Conservation (phyloP, 2,113 vertebrate genomes). For the Brevimyrus niger region DNA sequence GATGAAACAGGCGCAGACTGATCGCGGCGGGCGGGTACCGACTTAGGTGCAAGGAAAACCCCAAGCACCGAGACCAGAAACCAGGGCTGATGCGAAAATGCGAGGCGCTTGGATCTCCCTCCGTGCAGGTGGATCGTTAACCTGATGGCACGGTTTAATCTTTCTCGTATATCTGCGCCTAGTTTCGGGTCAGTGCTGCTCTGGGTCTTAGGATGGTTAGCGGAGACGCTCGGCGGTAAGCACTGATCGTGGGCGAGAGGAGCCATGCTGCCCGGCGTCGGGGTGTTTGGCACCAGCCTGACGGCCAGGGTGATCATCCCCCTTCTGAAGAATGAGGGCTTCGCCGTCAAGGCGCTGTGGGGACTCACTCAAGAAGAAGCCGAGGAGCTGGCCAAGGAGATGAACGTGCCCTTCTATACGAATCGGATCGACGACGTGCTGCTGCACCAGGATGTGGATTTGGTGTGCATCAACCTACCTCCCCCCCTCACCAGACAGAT, state of each 20-base stretch:
- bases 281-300: conserved; percentile 94
- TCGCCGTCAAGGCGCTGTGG: conserved; percentile 92
- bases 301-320: conserved; percentile 91
- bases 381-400: conserved; percentile 94
- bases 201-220: not conserved
- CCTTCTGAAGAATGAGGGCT: conserved; percentile 87
- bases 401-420: conserved; percentile 93
- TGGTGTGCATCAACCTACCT: conserved; percentile 96
- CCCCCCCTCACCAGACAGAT: conserved; percentile 93
- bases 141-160: conserved; percentile 35
- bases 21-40: conserved; percentile 26
- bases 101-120: conserved; percentile 33
- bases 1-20: conserved; percentile 28
- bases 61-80: conserved; percentile 16
- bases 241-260: conserved; percentile 24
- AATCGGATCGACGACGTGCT: conserved; percentile 95
- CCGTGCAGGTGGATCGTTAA: conserved; percentile 55
- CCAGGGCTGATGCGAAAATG: conserved; percentile 47
- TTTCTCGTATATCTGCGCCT: conserved; percentile 25
- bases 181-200: conserved; percentile 16
- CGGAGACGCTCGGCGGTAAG: conserved; percentile 6
- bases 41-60: conserved; percentile 12
- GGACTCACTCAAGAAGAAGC: conserved; percentile 92
- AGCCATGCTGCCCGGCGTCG: conserved; percentile 94
- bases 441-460: conserved; percentile 91